Evolutionary conservation across 2,113 vertebrate genomes (phyloP), one percentile per base, ranked within the genome.

Genomic region (Lagenorhynchus albirostris): DNA sequence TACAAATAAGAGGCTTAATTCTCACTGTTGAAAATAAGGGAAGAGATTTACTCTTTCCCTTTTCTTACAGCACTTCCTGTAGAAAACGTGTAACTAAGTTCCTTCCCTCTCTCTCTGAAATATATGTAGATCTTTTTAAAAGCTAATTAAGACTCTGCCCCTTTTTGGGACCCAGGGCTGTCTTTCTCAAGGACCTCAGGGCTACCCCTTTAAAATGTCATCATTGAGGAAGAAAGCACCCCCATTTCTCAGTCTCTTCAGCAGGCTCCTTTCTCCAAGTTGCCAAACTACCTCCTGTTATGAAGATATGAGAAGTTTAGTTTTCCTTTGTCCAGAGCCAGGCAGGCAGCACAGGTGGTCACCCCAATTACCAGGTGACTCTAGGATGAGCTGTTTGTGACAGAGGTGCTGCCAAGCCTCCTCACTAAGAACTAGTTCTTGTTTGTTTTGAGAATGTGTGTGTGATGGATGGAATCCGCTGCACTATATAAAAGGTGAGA

Each of bases 91-190:
- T 4, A 47, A 29, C 25, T 38, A 58, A 77, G 8, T 33, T 31
- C 25, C 77, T 55, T 50, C 21, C 74, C 21, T 41, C 33, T 38
- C 18, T 89, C 44, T 80, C 25, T 67, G 44, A 65, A 74, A 53
- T 20, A 3, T 8, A 26, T 13, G 9, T 26, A 25, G 15, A 50
- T 73, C 31, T 77, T 83, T 68, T 33, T 36, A 41, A 83, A 83
- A 23, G 36, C 9, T 4, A 63, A 68, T 23, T 36, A 62, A 91
- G 18, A 21, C 31, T 67, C 53, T 58, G 29, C 33, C 11, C 36
- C 29, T 17, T 33, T 17, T 53, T 33, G 38, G 47, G 29, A 17
- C 4, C 3, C 10, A 60, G 0, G 36, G 0, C 7, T 3, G 13
- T 55, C 41, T 44, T 82, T 62, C 25, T 29, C 50, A n/a, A 14